Base-by-base conservation (phyloP, 2,113 vertebrate genomes). In the Nannobrachium achirus region DNA sequence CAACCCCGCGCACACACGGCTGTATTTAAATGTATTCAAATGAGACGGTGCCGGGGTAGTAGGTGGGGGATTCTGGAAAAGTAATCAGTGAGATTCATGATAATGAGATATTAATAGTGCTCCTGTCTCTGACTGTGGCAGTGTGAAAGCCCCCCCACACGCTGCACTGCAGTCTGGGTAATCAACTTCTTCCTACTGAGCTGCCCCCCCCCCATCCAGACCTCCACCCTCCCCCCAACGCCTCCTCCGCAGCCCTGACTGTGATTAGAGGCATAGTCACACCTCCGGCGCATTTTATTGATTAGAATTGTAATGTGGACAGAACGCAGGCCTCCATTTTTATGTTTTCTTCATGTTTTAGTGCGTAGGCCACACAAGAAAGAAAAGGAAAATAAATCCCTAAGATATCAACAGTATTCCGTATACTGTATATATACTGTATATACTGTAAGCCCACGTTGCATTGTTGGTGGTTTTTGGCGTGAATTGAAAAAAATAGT, bases 21-120 rank as follows among this genome's bases (percentile, higher is more conserved):
- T 2, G 14, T 81, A 91, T 88, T 88, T 68, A 86, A 86, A 92
- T 90, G 39, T 81, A 88, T 92, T 89, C 46, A 86, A 74, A 88
- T 87, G 66, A 75, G 79, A 76, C 51, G 52, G 57, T 81, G 82
- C 76, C 25, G 60, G 74, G 55, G 25, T 10, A 8, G 51, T 66
- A 44, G 75, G 78, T 33, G 66, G 39, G 77, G 74, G 57, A 73
- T 71, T 69, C 64, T 49, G 60, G 66, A 41, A 73, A 70, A 75
- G 67, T 82, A 87, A 91, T 88, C 83, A 87, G 85, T 65, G 25
- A 66, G 68, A 73, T 81, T 69, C 76, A 80, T 60, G 70, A 79
- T 86, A 82, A 89, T 81, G 78, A 89, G 82, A 85, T 81, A 83
- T 87, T 83, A 84, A 73, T 11, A n/a, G 16, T 52, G 49, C 16